These are phyloP conservation scores for Cantharis rustica DNA, from an alignment of 2,888 invertebrate genomes.

Conservation along the genomic window DNA sequence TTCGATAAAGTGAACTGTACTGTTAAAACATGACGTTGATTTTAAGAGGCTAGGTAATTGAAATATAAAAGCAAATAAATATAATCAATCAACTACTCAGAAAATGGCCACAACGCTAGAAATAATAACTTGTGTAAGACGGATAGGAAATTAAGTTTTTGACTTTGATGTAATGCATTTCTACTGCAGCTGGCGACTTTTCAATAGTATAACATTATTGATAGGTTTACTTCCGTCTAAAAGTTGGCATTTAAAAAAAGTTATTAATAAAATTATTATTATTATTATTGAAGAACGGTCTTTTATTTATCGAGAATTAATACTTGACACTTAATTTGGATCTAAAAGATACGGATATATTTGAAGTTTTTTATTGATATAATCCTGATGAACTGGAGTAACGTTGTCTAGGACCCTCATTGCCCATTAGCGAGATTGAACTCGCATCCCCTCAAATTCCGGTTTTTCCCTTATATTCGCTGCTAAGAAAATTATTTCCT, in stretches of 20 bases:
- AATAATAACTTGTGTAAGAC: slow-evolving; percentile 52
- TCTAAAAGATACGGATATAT: slow-evolving; percentile 39
- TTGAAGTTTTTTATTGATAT: slow-evolving; percentile 49
- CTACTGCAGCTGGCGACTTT: slow-evolving; percentile 30
- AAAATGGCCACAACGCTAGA: slow-evolving; percentile 48
- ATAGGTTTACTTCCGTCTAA: slow-evolving; percentile 22
- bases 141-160: slow-evolving; percentile 54
- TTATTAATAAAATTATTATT: neutral
- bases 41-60: neutral
- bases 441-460: slow-evolving; percentile 60
- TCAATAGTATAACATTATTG: slow-evolving; percentile 36
- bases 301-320: neutral
- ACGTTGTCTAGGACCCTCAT: slow-evolving; percentile 54
- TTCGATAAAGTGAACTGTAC: neutral
- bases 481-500: slow-evolving; percentile 55
- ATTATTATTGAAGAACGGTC: neutral
- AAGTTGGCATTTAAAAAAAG: neutral
- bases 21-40: neutral
- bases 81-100: slow-evolving; percentile 48
- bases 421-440: slow-evolving; percentile 64
- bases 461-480: slow-evolving; percentile 54
- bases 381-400: slow-evolving; percentile 53
- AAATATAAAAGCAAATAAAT: slow-evolving; percentile 21
- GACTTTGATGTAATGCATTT: slow-evolving; percentile 53
- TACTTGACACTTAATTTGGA: slow-evolving; percentile 20